Evolutionary conservation across 2,113 vertebrate genomes (phyloP).

Genomic region (Ranitomeya imitator): DNA sequence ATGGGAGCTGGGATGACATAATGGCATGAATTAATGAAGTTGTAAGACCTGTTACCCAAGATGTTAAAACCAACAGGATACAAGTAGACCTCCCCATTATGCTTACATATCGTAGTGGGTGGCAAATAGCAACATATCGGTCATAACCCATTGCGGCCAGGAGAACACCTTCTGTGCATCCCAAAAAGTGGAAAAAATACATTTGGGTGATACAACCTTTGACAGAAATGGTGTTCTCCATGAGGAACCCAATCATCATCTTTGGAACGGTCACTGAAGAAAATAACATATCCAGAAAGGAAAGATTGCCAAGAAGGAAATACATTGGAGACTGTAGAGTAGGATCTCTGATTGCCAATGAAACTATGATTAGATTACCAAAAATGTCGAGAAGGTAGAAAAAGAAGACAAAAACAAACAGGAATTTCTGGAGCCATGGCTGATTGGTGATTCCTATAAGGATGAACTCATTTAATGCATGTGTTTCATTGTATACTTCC

Average conservation of each 20-base stretch:
- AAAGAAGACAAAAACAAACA: neutral
- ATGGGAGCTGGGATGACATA: constrained; percentile 12
- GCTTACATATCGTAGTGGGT: constrained; percentile 10
- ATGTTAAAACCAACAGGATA: neutral
- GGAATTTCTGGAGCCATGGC: too few species aligned
- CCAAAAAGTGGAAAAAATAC: constrained; percentile 26
- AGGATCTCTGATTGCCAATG: neutral
- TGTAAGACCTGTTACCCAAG: neutral
- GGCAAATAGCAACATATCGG: constrained; percentile 41
- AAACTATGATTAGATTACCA: constrained; percentile 1
- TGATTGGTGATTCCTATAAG: constrained; percentile 16
- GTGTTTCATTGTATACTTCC: constrained; percentile 6
- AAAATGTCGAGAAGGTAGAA: constrained; percentile 7
- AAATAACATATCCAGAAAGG: constrained; percentile 23
- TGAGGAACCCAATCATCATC: constrained; percentile 5
- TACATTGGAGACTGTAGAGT: constrained; percentile 18
- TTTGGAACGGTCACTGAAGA: constrained; percentile 10
- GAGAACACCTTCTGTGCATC: constrained; percentile 21
- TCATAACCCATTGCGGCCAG: constrained; percentile 39
- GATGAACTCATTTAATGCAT: constrained; percentile 7
- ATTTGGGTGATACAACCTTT: constrained; percentile 18
- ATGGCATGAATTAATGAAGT: neutral
- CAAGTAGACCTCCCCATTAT: constrained; percentile 8
- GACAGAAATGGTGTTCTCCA: neutral
- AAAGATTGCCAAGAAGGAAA: constrained; percentile 26